phyloP scores from a whole-genome alignment of 1,140 invertebrate species.

The Papilio xuthus region DNA sequence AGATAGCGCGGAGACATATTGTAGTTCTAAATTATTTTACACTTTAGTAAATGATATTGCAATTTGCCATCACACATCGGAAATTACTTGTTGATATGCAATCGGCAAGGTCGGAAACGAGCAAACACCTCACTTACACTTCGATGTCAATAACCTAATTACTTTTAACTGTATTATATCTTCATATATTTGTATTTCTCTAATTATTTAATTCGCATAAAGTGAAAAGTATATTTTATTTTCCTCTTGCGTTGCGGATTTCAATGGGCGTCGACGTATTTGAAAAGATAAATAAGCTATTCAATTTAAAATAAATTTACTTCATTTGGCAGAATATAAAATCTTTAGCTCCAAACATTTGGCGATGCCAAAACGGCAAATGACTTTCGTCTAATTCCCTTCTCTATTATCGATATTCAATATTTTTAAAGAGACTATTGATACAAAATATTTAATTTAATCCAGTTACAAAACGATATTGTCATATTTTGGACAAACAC shows the following conservation, averaged over 20 bases:
- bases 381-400: neutral
- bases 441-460: too few relatives aligned
- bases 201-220: neutral
- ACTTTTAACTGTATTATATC: neutral
- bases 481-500: too few relatives aligned
- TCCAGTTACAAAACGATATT: too few relatives aligned
- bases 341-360: neutral
- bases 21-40: slow-evolving; percentile 39
- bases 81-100: slow-evolving; percentile 60
- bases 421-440: too few relatives aligned
- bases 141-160: neutral
- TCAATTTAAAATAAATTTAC: neutral
- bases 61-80: slow-evolving; percentile 67
- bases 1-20: neutral
- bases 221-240: too few relatives aligned
- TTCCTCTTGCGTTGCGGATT: too few relatives aligned
- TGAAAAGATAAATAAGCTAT: neutral
- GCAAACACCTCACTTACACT: slow-evolving; percentile 49
- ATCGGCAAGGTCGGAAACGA: slow-evolving; percentile 64
- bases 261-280: too few relatives aligned
- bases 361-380: neutral
- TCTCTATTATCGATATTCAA: too few relatives aligned
- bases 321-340: neutral
- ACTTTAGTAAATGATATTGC: slow-evolving; percentile 54
- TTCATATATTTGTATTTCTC: neutral